Evolutionary conservation across 2,113 vertebrate genomes (phyloP).

Genomic region (Elephas maximus): DNA sequence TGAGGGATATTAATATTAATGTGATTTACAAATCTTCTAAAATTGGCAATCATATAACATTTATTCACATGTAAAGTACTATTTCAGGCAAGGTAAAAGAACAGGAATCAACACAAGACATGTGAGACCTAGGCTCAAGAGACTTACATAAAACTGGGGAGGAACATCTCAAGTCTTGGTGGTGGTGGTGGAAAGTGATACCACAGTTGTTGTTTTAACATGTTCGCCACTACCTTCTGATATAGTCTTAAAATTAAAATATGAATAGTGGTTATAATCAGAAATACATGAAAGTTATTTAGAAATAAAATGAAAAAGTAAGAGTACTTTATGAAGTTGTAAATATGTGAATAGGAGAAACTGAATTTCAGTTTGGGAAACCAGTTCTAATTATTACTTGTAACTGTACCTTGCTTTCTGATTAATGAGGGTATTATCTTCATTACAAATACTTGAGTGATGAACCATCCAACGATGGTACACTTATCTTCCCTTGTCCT

Average conservation of each 20-base stretch:
- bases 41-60: neutral
- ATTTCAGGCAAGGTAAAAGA: neutral
- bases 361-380: neutral
- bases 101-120: neutral
- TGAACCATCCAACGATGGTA: neutral
- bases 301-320: neutral
- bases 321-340: neutral
- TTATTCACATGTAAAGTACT: neutral
- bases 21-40: neutral
- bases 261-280: neutral
- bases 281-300: neutral
- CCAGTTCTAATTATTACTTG: neutral
- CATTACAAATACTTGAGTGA: neutral
- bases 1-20: neutral
- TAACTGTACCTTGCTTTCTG: neutral
- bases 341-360: neutral
- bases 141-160: neutral
- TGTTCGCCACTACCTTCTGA: neutral
- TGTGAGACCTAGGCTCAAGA: neutral
- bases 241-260: neutral
- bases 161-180: neutral
- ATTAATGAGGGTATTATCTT: neutral
- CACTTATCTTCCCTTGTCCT: neutral
- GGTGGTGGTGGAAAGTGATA: too few relatives aligned
- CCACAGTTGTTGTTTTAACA: neutral